phyloP scores from a whole-genome alignment of 1,140 invertebrate genomes.

The Caligus rogercresseyi region DNA sequence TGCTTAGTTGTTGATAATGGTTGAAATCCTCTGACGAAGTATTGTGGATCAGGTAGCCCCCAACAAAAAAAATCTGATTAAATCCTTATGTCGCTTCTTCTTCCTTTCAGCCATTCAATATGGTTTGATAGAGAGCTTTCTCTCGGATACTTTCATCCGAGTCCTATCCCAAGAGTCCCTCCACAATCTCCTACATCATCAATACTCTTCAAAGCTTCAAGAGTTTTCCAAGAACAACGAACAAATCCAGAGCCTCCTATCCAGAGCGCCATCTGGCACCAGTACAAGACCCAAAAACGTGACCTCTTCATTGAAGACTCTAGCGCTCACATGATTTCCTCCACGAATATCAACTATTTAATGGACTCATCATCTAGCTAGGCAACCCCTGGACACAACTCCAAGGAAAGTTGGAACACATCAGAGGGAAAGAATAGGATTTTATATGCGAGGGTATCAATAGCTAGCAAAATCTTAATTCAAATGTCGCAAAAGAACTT shows the following conservation, averaged over 20 bases:
- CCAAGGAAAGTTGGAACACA: too few species aligned
- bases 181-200: neutral
- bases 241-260: neutral
- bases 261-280: conserved; percentile 53
- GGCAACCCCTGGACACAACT: too few species aligned
- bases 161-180: neutral
- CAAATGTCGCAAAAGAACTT: too few species aligned
- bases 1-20: neutral
- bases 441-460: too few species aligned
- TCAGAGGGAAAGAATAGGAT: too few species aligned
- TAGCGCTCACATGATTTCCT: neutral
- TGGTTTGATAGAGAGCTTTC: neutral
- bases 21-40: neutral
- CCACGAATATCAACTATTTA: neutral
- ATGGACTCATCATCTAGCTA: neutral
- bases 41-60: neutral
- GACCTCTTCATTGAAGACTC: conserved; percentile 67
- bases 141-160: neutral
- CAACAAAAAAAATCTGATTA: neutral
- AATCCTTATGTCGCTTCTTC: neutral
- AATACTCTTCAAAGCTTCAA: neutral
- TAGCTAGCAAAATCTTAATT: too few species aligned
- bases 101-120: neutral
- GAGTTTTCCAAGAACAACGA: neutral
- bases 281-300: conserved; percentile 91